Evolutionary conservation across 2,113 vertebrate species (phyloP).

Genomic region (Pitta sordida): DNA sequence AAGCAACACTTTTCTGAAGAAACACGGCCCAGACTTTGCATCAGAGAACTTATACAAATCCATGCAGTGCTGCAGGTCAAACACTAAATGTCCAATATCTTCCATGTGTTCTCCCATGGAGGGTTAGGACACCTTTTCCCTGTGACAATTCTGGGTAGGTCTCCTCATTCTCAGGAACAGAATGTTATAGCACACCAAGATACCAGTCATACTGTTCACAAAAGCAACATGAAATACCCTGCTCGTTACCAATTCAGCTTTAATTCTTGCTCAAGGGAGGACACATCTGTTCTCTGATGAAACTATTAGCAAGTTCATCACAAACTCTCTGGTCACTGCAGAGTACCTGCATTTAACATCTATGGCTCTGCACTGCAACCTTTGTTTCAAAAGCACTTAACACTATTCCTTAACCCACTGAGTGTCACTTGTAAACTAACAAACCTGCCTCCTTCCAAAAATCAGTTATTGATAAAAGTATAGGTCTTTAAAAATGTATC

Average conservation of each 20-base stretch:
- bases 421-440: neutral
- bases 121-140: neutral
- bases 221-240: neutral
- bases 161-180: neutral
- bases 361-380: neutral
- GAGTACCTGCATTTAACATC: neutral
- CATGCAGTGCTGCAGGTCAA: neutral
- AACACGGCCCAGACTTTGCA: neutral
- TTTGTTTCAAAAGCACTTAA: neutral
- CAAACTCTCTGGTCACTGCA: neutral
- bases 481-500: neutral
- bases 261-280: neutral
- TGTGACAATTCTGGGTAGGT: neutral
- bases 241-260: neutral
- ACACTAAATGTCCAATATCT: rapidly evolving
- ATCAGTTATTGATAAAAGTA: neutral
- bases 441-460: neutral
- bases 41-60: rapidly evolving
- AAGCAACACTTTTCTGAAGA: neutral
- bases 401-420: neutral
- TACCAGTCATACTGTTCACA: rapidly evolving
- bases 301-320: neutral
- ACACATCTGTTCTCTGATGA: neutral
- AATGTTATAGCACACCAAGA: neutral
- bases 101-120: rapidly evolving